Conservation (phyloP, 2,797 vertebrate genomes). For the Mastacembelus armatus region DNA sequence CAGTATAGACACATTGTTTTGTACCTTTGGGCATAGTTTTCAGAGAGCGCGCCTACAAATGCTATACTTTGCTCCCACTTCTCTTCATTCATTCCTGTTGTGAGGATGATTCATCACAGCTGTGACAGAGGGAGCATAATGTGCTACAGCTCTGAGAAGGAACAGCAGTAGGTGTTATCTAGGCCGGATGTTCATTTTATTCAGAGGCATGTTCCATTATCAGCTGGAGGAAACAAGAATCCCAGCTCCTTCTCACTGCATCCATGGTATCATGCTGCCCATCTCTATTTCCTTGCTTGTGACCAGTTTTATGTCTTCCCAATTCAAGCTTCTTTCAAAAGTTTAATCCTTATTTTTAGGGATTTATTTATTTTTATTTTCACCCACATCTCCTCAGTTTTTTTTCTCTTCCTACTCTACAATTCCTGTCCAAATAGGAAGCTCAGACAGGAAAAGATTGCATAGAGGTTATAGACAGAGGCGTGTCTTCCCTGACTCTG, state of each 20-base stretch:
- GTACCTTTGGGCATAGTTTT: constrained; percentile 40
- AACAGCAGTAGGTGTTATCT: constrained; percentile 71
- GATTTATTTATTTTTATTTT: too few relatives aligned
- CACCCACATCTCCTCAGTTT: constrained; percentile 26
- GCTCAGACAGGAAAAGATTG: constrained; percentile 44
- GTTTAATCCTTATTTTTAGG: too few relatives aligned
- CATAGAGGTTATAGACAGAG: constrained; percentile 42
- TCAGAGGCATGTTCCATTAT: constrained; percentile 66
- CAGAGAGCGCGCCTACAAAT: constrained; percentile 24
- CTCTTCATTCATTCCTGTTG: constrained; percentile 59
- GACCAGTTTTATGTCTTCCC: constrained; percentile 35
- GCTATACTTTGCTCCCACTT: constrained; percentile 48
- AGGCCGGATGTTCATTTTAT: constrained; percentile 69
- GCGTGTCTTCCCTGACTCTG: constrained; percentile 51
- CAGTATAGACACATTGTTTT: neutral
- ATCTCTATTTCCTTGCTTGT: constrained; percentile 42
- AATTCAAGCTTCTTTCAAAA: constrained; percentile 5
- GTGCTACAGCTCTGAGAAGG: constrained; percentile 67
- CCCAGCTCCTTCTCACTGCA: constrained; percentile 26
- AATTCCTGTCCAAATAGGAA: constrained; percentile 28
- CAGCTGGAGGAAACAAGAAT: constrained; percentile 47
- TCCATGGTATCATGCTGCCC: constrained; percentile 30
- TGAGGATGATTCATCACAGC: constrained; percentile 72
- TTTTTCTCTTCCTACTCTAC: constrained; percentile 6
- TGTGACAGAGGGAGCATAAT: constrained; percentile 57